Percentiles rank a stretch among this genome's conserved stretches.
These are phyloP conservation scores for Chiroxiphia lanceolata DNA, from an alignment of 2,797 vertebrate species.

Conservation along the genomic window DNA sequence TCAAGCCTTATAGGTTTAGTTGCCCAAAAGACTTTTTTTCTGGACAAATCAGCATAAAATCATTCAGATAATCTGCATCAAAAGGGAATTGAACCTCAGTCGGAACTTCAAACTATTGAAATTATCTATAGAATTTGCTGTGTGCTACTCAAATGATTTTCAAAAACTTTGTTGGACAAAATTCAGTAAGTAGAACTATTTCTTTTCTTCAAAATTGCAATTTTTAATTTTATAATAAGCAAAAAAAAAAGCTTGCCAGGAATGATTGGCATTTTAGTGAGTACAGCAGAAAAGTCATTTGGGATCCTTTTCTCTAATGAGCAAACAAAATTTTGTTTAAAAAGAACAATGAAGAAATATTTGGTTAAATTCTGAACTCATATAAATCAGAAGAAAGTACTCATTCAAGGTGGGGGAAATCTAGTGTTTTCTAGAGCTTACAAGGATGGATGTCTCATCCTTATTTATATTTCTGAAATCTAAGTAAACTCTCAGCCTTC, in stretches of 20 bases:
- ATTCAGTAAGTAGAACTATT: background rate
- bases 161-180: background rate
- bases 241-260: background rate
- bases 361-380: background rate
- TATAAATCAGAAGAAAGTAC: background rate
- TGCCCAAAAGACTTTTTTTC: background rate
- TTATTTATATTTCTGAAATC: background rate
- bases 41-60: background rate
- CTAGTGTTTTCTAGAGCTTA: background rate
- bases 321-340: background rate
- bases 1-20: background rate
- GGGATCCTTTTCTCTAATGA: background rate
- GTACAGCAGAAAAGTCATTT: background rate
- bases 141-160: background rate
- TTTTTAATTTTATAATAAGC: background rate
- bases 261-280: background rate
- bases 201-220: background rate
- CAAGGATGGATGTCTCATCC: accelerated
- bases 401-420: background rate
- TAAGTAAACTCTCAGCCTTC: background rate
- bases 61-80: background rate
- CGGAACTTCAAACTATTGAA: background rate
- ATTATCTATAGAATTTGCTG: background rate
- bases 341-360: background rate
- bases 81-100: background rate